Base-by-base conservation (phyloP, 2,888 invertebrate genomes). In the Rutpela maculata region DNA sequence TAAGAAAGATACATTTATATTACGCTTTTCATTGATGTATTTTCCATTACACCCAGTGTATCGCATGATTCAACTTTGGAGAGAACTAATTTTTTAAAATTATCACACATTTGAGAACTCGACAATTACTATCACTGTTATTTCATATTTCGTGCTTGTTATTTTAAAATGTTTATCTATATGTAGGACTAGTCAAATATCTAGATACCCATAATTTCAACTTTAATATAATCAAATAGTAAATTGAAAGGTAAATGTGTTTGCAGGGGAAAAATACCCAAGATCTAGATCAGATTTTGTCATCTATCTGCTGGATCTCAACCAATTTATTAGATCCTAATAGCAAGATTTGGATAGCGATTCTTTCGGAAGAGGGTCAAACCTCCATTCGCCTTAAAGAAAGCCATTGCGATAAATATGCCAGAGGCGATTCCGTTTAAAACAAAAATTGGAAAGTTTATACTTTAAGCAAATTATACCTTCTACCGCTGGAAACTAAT, bases 251-350 rank as follows among this genome's bases (percentile, higher is more conserved):
- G 59, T 59, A 60, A 70, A 70, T 70, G 31, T 22, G 19, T 17
- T 38, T 38, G n/a, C 15, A 15, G 38, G 38, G 60, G 60, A 70
- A 70, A 59, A 60, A 70, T 60, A 38, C 17, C 19, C 57, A 17
- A 69, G 57, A 69, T 69, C 19, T 43, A 70, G 35, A 70, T 70
- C 43, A 60, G 70, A 60, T 43, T 50, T 38, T 38, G 56, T 60
- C 43, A 60, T 70, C 26, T 70, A 60, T 50, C 50, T 60, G 70
- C 18, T 59, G 38, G 70, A 70, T 70, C 59, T 59, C 43, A 19
- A 70, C 22, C 70, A 70, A 70, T 70, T 70, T 70, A 70, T 70
- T 70, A 70, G 70, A 70, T 70, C 60, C 60, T 70, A 70, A 70
- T 70, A 50, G 70, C 70, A 57, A 70, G 70, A 60, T 70, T 70